Evolutionary conservation across 2,113 vertebrate species (phyloP).

Genomic region (Dolichallabes microphthalmus): DNA sequence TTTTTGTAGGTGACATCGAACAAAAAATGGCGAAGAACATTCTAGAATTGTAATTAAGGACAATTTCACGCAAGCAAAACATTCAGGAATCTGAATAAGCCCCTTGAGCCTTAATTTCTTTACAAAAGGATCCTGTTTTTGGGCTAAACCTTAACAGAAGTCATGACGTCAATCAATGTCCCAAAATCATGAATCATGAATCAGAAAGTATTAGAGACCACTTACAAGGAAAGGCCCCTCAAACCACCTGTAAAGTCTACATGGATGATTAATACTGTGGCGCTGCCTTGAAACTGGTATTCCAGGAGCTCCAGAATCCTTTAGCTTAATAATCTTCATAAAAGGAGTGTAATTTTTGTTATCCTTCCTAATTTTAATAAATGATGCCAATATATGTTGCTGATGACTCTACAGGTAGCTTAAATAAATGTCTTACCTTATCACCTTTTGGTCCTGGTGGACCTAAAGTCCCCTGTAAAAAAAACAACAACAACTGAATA

Average conservation of each 20-base stretch:
- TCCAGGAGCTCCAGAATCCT: neutral
- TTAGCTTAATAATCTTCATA: neutral
- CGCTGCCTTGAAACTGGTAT: neutral
- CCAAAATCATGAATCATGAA: neutral
- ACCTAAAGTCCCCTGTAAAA: conserved; percentile 75
- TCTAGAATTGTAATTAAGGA: no score
- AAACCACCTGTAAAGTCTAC: neutral
- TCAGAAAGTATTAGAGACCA: neutral
- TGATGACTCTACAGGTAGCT: neutral
- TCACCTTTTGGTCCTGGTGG: conserved; percentile 76
- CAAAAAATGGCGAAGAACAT: no score
- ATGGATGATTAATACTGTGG: neutral
- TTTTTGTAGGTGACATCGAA: no score
- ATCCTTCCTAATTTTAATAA: neutral
- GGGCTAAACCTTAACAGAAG: neutral
- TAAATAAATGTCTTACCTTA: conserved; percentile 68
- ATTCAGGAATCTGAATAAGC: no score
- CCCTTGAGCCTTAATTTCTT: neutral
- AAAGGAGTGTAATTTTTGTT: neutral
- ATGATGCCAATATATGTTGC: neutral
- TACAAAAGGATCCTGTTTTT: neutral
- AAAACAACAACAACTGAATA: neutral
- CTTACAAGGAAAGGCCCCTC: neutral
- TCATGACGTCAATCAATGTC: neutral
- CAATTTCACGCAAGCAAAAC: no score